phyloP scores from a whole-genome alignment of 2,113 vertebrate genomes.

The Eurystomus gularis region DNA sequence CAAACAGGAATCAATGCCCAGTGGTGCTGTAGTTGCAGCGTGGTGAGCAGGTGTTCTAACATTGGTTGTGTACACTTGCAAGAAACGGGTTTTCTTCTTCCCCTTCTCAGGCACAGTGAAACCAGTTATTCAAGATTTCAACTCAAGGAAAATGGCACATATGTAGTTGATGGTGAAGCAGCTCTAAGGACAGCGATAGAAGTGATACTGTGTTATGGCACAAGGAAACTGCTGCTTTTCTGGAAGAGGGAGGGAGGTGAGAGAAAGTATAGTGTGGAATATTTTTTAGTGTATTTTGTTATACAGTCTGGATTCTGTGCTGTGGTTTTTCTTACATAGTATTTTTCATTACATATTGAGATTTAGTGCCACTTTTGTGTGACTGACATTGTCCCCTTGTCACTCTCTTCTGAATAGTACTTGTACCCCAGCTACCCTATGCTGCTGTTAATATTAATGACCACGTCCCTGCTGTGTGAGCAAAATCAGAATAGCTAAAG shows the following conservation, averaged over 20 bases:
- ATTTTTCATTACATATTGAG: not conserved
- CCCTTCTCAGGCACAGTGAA: not conserved
- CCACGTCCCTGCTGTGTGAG: not conserved
- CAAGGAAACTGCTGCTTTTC: not conserved
- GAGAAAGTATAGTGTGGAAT: not conserved
- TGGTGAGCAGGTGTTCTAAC: not conserved
- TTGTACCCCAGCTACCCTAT: not conserved
- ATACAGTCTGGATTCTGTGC: not conserved
- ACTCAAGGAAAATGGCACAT: not conserved
- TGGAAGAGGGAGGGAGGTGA: not conserved
- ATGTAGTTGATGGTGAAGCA: not conserved
- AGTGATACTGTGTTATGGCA: not conserved
- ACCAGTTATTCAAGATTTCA: not conserved
- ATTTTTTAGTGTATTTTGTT: not conserved
- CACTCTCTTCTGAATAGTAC: not conserved
- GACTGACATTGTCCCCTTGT: not conserved
- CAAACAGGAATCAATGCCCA: not conserved
- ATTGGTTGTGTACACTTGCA: not conserved
- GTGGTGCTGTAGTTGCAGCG: not conserved
- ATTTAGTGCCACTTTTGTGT: not conserved
- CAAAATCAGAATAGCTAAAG: not conserved
- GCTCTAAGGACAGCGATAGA: not conserved
- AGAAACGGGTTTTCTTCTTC: not conserved
- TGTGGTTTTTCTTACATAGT: not conserved
- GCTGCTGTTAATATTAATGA: constrained; percentile 38